Conservation (phyloP, 2,797 vertebrate species). For the Todus mexicanus region DNA sequence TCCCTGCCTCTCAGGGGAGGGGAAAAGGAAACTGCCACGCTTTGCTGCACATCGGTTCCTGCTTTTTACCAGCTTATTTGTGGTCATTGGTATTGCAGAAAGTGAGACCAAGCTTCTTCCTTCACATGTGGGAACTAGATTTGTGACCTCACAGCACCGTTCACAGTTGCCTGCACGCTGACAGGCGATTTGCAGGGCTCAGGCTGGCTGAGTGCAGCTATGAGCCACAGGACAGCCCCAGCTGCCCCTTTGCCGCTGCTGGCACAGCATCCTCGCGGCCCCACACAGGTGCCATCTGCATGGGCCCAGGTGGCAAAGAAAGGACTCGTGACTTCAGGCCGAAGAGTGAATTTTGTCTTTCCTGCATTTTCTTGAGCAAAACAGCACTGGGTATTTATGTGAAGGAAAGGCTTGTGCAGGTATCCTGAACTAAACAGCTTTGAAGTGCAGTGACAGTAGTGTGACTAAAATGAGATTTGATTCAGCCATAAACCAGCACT, state of each 20-base stretch:
- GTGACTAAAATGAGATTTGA: not conserved
- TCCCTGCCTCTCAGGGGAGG: not conserved
- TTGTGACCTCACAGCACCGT: not conserved
- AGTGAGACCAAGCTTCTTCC: not conserved
- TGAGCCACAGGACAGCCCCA: rapidly evolving
- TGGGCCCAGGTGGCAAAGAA: not conserved
- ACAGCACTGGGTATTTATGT: not conserved
- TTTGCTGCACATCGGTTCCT: not conserved
- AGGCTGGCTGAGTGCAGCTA: not conserved
- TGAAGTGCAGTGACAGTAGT: not conserved
- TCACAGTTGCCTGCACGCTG: not conserved
- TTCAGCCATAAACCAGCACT: not conserved
- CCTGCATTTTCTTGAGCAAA: not conserved
- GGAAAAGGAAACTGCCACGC: not conserved
- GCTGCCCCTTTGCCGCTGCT: not conserved
- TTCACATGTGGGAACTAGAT: not conserved
- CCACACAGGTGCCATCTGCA: rapidly evolving
- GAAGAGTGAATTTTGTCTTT: not conserved
- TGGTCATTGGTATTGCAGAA: not conserved
- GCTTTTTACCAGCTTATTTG: not conserved
- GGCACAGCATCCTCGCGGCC: rapidly evolving
- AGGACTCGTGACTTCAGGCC: not conserved
- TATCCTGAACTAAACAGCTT: not conserved
- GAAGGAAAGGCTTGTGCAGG: not conserved
- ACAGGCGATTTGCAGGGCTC: not conserved